Conservation (phyloP, 2,888 invertebrate species). For the Napeogenes inachia region DNA sequence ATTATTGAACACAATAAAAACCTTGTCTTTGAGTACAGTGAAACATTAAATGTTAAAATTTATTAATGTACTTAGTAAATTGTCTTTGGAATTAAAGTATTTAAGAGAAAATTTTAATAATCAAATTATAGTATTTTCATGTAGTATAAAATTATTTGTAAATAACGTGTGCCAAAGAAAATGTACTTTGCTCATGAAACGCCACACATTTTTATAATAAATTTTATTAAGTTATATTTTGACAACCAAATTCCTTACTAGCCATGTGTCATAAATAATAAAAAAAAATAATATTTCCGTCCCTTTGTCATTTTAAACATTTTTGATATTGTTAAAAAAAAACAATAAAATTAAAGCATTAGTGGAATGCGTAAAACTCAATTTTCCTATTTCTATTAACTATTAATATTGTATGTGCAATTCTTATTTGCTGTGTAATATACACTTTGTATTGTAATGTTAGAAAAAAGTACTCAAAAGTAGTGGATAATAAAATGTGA, state of each 20-base stretch:
- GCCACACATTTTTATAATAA: slow-evolving; percentile 4
- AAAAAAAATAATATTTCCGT: slow-evolving; percentile 61
- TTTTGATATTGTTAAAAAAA: slow-evolving; percentile 45
- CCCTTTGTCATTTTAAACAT: slow-evolving; percentile 71
- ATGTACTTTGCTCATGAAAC: slow-evolving; percentile 9
- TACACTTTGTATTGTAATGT: slow-evolving; percentile 22
- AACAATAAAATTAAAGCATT: slow-evolving; percentile 4
- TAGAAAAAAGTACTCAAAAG: slow-evolving; percentile 46
- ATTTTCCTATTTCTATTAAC: slow-evolving; percentile 5
- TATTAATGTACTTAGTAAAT: slow-evolving; percentile 20
- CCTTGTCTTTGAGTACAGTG: slow-evolving; percentile 47
- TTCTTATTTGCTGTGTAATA: slow-evolving; percentile 2
- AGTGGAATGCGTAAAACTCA: slow-evolving; percentile 1
- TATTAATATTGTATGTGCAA: slow-evolving; percentile 4
- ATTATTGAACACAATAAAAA: slow-evolving; percentile 40
- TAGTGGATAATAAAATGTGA: slow-evolving; percentile 46
- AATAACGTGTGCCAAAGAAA: slow-evolving; percentile 27
- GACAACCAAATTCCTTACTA: neutral
- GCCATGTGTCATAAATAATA: neutral
- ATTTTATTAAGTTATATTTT: neutral
- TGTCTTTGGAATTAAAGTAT: slow-evolving; percentile 10
- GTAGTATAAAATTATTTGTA: slow-evolving; percentile 19
- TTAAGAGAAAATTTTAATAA: slow-evolving; percentile 10
- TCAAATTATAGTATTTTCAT: slow-evolving; percentile 9
- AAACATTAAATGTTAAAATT: slow-evolving; percentile 23